These are phyloP conservation scores for Arctopsyche grandis DNA, from an alignment of 1,140 invertebrate genomes.

Conservation along the genomic window DNA sequence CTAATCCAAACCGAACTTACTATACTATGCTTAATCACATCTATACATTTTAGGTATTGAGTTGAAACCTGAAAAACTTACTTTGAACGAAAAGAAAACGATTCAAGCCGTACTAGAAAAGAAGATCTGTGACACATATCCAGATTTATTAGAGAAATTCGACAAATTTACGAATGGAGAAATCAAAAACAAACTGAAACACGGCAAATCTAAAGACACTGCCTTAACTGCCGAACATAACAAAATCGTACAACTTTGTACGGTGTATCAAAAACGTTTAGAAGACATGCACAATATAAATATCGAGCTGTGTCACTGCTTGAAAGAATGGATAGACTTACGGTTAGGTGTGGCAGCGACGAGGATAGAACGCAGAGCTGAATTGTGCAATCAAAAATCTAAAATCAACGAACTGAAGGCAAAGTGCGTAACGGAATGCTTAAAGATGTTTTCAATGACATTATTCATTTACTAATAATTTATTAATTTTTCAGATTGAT, in stretches of 20 bases:
- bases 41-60: background rate
- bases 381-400: constrained; percentile 8
- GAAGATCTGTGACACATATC: constrained; percentile 5
- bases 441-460: background rate
- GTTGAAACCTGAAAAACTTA: background rate
- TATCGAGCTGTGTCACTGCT: constrained; percentile 8
- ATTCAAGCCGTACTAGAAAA: constrained; percentile 25
- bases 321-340: constrained; percentile 40
- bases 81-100: constrained; percentile 6
- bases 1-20: background rate
- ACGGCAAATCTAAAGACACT: background rate
- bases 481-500: constrained; percentile 31
- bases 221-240: constrained; percentile 20
- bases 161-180: constrained; percentile 4
- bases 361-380: background rate
- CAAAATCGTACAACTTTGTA: constrained; percentile 24
- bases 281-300: constrained; percentile 15
- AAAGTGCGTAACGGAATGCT: constrained; percentile 19
- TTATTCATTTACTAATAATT: no score
- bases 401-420: constrained; percentile 27
- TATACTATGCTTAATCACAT: background rate
- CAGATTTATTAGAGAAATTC: constrained; percentile 7
- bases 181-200: constrained; percentile 19
- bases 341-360: background rate
- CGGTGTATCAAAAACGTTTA: constrained; percentile 9